Conservation (phyloP, 2,113 vertebrate species). For the Dermatemys mawii region DNA sequence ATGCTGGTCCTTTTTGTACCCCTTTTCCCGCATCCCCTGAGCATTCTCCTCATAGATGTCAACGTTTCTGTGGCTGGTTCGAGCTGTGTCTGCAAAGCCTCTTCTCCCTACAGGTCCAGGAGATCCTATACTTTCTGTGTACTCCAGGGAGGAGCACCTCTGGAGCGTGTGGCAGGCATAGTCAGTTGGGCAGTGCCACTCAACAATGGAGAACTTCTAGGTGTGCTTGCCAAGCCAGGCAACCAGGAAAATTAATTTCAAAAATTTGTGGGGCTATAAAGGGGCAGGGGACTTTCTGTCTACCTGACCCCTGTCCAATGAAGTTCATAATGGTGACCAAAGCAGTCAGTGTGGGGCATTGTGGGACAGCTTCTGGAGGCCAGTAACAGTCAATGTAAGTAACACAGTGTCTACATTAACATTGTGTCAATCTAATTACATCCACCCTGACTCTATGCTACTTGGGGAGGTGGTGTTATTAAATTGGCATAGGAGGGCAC, state of each 20-base stretch:
- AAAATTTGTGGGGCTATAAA: not conserved
- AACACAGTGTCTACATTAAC: not conserved
- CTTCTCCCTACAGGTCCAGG: not conserved
- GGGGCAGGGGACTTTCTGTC: not conserved
- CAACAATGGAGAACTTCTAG: not conserved
- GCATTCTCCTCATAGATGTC: not conserved
- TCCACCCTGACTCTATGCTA: not conserved
- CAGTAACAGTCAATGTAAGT: not conserved
- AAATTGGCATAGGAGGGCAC: not conserved
- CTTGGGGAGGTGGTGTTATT: not conserved
- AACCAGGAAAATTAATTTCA: not conserved
- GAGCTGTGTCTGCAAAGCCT: not conserved
- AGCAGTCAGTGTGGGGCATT: not conserved
- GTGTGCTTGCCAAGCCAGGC: not conserved
- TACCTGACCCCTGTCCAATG: not conserved
- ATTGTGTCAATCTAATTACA: not conserved
- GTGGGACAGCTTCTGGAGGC: not conserved
- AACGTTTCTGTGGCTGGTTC: not conserved
- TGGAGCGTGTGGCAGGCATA: not conserved
- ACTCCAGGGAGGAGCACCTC: no score
- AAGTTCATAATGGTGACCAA: not conserved
- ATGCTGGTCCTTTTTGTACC: not conserved
- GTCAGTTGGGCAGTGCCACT: not conserved
- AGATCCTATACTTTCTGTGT: not conserved
- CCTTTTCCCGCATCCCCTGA: not conserved